These are phyloP conservation scores for Erpetoichthys calabaricus DNA, from an alignment of 2,797 vertebrate genomes.

Conservation along the genomic window DNA sequence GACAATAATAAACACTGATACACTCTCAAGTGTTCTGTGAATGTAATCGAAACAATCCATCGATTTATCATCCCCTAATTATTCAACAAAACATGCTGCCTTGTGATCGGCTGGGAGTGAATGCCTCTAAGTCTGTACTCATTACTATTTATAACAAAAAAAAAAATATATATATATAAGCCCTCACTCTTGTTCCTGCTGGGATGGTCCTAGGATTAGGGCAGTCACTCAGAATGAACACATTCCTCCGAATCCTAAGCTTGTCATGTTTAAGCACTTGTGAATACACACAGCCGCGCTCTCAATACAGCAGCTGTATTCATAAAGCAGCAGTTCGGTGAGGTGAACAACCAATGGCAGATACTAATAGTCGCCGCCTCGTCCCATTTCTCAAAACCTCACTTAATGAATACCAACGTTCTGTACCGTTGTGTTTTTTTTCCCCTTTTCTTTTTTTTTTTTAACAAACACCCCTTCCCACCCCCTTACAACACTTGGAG, in stretches of 20 bases:
- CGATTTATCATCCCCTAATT: slow-evolving; percentile 10
- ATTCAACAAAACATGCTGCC: slow-evolving; percentile 7
- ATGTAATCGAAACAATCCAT: slow-evolving; percentile 19
- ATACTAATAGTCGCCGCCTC: slow-evolving; percentile 47
- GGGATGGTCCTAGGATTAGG: slow-evolving; percentile 17
- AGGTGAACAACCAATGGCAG: slow-evolving; percentile 33
- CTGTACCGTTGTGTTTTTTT: slow-evolving; percentile 40
- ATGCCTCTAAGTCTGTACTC: slow-evolving; percentile 11
- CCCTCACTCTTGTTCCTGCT: slow-evolving; percentile 13
- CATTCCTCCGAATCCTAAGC: not conserved
- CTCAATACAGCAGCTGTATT: slow-evolving; percentile 22
- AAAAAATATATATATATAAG: slow-evolving; percentile 2
- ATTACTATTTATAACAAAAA: slow-evolving; percentile 2
- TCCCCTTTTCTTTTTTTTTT: slow-evolving; percentile 38
- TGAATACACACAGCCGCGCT: slow-evolving; percentile 9
- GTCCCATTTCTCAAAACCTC: slow-evolving; percentile 48
- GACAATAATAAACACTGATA: slow-evolving; percentile 10
- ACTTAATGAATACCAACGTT: slow-evolving; percentile 52
- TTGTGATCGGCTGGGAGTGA: slow-evolving; percentile 9
- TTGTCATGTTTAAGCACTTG: slow-evolving; percentile 10
- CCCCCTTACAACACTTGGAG: slow-evolving; percentile 28
- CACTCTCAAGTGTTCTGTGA: slow-evolving; percentile 7
- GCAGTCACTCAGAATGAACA: not conserved
- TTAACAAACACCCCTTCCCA: too few species aligned
- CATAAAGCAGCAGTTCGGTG: slow-evolving; percentile 15